Conservation (phyloP, 2,888 invertebrate species). For the Microctonus brassicae region DNA sequence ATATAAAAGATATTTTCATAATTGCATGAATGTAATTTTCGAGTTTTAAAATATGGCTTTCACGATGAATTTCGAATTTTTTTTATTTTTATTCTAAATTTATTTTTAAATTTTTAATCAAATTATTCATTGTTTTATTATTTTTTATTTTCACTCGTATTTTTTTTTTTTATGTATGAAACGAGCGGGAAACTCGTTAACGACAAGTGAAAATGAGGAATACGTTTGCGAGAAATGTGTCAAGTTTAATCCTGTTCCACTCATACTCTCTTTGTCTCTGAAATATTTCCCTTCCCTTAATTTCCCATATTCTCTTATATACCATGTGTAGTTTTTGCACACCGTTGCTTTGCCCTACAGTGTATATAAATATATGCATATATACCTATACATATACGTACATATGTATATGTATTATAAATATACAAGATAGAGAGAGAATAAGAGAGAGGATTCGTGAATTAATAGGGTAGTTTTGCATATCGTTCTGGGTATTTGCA, state of each 20-base stretch:
- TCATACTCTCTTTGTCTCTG: conserved; percentile 15
- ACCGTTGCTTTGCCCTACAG: not conserved
- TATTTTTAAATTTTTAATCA: too few relatives aligned
- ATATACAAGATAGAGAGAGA: too few relatives aligned
- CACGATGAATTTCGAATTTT: too few relatives aligned
- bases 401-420: not conserved
- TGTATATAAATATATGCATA: too few relatives aligned
- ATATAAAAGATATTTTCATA: too few relatives aligned
- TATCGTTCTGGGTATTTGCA: conserved; percentile 51
- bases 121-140: not conserved
- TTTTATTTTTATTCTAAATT: too few relatives aligned
- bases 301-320: not conserved
- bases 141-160: not conserved
- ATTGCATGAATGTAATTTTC: too few relatives aligned
- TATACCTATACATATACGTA: too few relatives aligned
- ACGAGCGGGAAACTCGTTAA: conserved; percentile 40
- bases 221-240: conserved; percentile 39
- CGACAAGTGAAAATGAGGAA: conserved; percentile 40
- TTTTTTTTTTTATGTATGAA: not conserved
- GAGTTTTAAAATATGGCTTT: too few relatives aligned
- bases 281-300: not conserved
- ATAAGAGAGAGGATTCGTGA: conserved; percentile 28
- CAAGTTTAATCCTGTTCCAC: conserved; percentile 27
- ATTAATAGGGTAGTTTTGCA: conserved; percentile 57
- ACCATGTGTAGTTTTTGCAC: not conserved